phyloP scores from a whole-genome alignment of 2,113 vertebrate genomes.

The Pionites leucogaster region DNA sequence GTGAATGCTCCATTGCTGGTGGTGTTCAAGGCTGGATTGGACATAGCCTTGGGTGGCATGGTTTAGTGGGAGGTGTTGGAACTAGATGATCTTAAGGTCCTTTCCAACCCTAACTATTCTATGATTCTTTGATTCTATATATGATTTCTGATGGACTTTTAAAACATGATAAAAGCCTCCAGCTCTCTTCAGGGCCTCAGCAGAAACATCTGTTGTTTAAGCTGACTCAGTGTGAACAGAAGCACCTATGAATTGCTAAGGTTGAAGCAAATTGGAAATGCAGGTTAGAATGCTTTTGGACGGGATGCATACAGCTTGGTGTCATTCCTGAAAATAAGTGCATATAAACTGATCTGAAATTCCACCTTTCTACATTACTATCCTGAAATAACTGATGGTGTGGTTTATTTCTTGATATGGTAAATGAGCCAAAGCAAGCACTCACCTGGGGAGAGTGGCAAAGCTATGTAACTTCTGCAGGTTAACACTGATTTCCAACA shows the following conservation, averaged over 20 bases:
- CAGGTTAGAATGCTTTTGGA: background rate
- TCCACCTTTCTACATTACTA: accelerated
- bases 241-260: background rate
- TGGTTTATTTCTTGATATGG: background rate
- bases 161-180: background rate
- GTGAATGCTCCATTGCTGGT: no score
- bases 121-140: no score
- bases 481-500: background rate
- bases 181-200: background rate
- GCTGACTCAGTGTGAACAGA: background rate
- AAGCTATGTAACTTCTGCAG: background rate
- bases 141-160: background rate
- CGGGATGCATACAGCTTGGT: background rate
- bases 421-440: background rate
- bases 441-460: background rate
- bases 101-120: no score
- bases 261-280: background rate
- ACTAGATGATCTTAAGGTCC: no score
- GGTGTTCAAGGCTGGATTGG: no score
- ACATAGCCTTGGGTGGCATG: no score
- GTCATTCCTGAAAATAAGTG: background rate
- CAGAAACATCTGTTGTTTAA: background rate
- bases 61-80: no score
- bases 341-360: background rate
- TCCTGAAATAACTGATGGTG: background rate